phyloP scores from a whole-genome alignment of 2,113 vertebrate genomes.

The Eulemur macaco region DNA sequence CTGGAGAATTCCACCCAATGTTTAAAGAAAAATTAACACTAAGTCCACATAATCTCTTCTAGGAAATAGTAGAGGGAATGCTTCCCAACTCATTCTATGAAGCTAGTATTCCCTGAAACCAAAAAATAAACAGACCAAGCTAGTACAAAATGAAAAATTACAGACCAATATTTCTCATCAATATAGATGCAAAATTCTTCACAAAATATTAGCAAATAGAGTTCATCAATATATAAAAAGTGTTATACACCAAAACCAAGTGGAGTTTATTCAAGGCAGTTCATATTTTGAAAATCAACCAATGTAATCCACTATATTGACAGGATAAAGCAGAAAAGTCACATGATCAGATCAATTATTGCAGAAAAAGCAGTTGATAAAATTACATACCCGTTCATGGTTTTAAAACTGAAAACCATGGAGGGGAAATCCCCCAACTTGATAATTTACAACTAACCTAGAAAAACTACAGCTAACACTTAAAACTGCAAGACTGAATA shows the following conservation, averaged over 20 bases:
- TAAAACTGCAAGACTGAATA: neutral
- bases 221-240: neutral
- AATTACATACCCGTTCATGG: neutral
- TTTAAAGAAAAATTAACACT: neutral
- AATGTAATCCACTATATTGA: neutral
- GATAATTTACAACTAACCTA: neutral
- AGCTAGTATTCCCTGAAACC: neutral
- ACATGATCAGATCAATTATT: neutral
- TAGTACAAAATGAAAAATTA: neutral
- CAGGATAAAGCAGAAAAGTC: neutral
- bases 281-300: neutral
- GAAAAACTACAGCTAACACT: neutral
- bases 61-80: neutral
- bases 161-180: neutral
- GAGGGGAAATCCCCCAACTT: neutral
- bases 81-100: neutral
- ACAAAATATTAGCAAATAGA: neutral
- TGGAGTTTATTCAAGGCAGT: neutral
- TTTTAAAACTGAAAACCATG: neutral
- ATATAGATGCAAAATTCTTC: neutral
- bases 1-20: neutral
- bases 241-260: neutral
- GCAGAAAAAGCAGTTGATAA: neutral
- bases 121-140: neutral
- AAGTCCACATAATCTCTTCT: neutral